Evolutionary conservation across 2,797 vertebrate species (phyloP), one percentile per base, ranked within the genome.

Genomic region (Tolypeutes matacus): DNA sequence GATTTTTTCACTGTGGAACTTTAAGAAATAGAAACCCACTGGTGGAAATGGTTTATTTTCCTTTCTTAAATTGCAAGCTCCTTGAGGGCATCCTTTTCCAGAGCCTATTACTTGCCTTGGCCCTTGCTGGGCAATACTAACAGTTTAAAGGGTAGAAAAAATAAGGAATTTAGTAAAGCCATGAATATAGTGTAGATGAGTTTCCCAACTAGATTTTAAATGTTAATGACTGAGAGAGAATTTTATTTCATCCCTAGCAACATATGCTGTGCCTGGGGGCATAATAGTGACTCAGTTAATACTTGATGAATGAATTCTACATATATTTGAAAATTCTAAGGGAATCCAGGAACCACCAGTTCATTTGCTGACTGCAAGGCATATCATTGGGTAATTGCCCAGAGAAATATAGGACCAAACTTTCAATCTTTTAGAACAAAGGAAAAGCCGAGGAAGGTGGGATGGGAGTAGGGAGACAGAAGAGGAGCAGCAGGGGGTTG

Each of bases 171-270:
- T 0, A 86, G 56, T 27, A 75, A 73, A 73, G 11, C 7, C 6
- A 13, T n/a, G 11, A 73, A 64, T 62, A 62, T 0, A 94, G 20
- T 20, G 1, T 8, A 64, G 58, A 70, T 39, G n/a, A 86, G 36
- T 72, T 92, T 86, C 18, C 34, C 25, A 85, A 53, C 0, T 76
- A 29, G 25, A 83, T 95, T 85, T 87, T 86, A 73, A 84, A 75
- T 31, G 27, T 60, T 91, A 85, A 25, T 58, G 58, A 18, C 21
- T 46, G 29, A 77, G 42, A 88, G 17, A 87, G 11, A 42, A 1
- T 70, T 13, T 34, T 42, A 62, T 25, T 78, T 42, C 0, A 82
- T 31, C 23, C 31, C 15, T 60, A 56, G 27, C 3, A 83, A 67
- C 4, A 39, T 21, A 27, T n/a, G 8, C n/a, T 80, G 2, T 53